A percentile compares a stretch with the other conserved stretches of the same genome.
Evolutionary conservation across 2,888 invertebrate species (phyloP).

Genomic region (Apomyelois bistriatella): DNA sequence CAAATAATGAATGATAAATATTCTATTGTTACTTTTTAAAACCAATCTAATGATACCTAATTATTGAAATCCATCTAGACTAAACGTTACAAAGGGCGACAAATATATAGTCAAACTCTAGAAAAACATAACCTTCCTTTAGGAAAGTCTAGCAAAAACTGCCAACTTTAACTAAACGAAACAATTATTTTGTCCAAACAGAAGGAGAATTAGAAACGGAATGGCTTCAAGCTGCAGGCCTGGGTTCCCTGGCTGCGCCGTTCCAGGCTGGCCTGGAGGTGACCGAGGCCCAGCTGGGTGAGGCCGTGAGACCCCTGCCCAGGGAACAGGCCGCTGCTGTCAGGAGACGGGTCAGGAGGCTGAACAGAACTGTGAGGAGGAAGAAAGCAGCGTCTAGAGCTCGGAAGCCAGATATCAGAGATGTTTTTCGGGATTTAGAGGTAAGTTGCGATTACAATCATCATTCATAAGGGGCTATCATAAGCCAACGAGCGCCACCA

Average conservation of each 20-base stretch:
- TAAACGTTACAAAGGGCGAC: no score
- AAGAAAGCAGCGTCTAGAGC: constrained; percentile 74
- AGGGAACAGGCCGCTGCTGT: constrained; percentile 89
- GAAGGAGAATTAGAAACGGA: constrained; percentile 89
- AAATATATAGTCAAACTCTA: no score
- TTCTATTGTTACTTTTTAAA: no score
- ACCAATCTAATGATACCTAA: no score
- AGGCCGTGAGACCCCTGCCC: constrained; percentile 81
- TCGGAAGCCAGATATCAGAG: constrained; percentile 89
- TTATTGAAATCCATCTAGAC: no score
- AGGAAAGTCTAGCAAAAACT: no score
- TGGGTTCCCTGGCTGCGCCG: constrained; percentile 84
- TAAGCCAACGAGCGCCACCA: no score
- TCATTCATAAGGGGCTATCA: no score
- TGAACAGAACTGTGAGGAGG: constrained; percentile 87
- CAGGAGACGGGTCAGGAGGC: constrained; percentile 84
- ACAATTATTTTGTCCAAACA: constrained; percentile 45
- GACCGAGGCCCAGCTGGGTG: constrained; percentile 82
- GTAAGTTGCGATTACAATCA: no score
- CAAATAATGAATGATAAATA: no score
- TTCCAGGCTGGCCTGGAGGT: constrained; percentile 85
- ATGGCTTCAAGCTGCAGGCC: constrained; percentile 87
- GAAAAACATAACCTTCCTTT: no score
- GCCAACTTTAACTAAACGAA: neutral
- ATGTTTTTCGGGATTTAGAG: constrained; percentile 91